A percentile compares a stretch with the other conserved stretches of the same genome.
Conservation (phyloP, 2,888 invertebrate species). For the Lepidochrysops patricia region DNA sequence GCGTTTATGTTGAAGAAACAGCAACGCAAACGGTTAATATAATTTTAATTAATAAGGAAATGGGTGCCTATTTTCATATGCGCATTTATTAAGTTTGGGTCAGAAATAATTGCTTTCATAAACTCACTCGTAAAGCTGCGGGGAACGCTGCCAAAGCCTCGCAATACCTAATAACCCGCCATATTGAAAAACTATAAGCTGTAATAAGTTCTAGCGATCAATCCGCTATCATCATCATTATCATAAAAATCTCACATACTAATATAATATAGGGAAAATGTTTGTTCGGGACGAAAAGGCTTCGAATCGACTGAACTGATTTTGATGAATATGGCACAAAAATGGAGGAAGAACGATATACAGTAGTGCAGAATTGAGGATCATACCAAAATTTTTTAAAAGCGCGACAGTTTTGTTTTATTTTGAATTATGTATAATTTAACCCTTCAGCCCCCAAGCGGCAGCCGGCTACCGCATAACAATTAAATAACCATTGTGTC, state of each 20-base stretch:
- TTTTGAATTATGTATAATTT: too few species aligned
- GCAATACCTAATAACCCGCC: not conserved
- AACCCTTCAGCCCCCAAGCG: too few species aligned
- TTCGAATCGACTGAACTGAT: too few species aligned
- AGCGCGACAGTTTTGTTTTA: too few species aligned
- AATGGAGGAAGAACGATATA: too few species aligned
- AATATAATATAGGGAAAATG: too few species aligned
- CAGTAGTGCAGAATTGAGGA: too few species aligned
- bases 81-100: slow-evolving; percentile 9
- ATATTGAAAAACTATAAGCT: not conserved
- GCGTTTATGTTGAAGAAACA: not conserved
- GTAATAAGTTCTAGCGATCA: not conserved
- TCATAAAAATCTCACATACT: not conserved
- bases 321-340: too few species aligned
- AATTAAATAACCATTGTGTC: too few species aligned
- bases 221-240: not conserved
- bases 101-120: slow-evolving; percentile 12
- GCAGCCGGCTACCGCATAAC: too few species aligned
- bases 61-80: not conserved
- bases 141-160: not conserved
- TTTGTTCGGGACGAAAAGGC: too few species aligned
- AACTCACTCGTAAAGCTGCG: slow-evolving; percentile 3
- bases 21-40: not conserved
- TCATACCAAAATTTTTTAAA: too few species aligned
- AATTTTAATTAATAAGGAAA: not conserved